These are phyloP conservation scores for Drosophila longiperda DNA, from an alignment of 2,888 invertebrate species.

Conservation along the genomic window DNA sequence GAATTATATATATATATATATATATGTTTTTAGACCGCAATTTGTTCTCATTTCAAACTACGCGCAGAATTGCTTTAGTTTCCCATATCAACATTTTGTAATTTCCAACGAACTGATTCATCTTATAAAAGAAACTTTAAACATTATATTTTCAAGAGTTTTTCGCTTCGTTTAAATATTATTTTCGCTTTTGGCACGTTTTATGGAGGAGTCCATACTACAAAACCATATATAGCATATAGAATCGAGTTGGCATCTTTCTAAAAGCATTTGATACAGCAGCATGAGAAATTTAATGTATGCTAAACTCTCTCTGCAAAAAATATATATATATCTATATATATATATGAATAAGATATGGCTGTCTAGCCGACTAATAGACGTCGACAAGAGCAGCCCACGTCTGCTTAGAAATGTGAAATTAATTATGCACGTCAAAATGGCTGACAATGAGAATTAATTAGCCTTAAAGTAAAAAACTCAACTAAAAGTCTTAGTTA, in stretches of 20 bases:
- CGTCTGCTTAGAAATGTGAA: conserved; percentile 46
- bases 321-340: not conserved
- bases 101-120: conserved; percentile 22
- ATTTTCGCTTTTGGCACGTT: conserved; percentile 49
- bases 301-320: conserved; percentile 13
- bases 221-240: conserved; percentile 15
- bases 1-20: not conserved
- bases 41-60: not conserved
- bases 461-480: conserved; percentile 52
- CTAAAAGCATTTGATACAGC: conserved; percentile 9
- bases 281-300: conserved; percentile 10
- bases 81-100: not conserved
- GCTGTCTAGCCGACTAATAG: conserved; percentile 18
- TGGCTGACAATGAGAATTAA: conserved; percentile 61
- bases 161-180: conserved; percentile 27
- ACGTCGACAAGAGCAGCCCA: conserved; percentile 34
- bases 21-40: not conserved
- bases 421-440: conserved; percentile 64
- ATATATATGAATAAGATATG: not conserved
- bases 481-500: conserved; percentile 18
- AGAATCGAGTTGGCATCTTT: not conserved
- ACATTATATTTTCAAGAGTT: conserved; percentile 31
- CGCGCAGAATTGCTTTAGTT: not conserved
- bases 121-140: conserved; percentile 2
- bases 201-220: conserved; percentile 11